Evolutionary conservation across 2,113 vertebrate species (phyloP), one percentile per base, ranked within the genome.

Genomic region (Pithys albifrons): DNA sequence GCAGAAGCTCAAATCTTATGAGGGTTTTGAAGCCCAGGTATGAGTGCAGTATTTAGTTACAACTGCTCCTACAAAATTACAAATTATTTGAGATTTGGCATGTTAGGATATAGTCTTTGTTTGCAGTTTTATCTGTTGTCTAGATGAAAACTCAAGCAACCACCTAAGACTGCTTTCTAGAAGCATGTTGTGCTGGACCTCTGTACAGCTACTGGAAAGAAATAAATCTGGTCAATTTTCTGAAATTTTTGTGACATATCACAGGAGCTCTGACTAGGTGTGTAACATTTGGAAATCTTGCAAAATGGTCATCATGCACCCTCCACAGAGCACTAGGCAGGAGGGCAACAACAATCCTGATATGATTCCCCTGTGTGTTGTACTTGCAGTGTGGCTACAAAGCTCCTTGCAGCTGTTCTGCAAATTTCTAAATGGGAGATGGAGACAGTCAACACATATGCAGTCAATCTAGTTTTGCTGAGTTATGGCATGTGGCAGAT

Each of bases 311-410:
- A 17, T 11, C 57, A 11, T 28, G 43, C 35, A 61, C 46, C 45
- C 65, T 31, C 25, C 33, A 76, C 17, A 41, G 39, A 69, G 58
- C 69, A 35, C 28, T 29, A 43, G 61, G 66, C 55, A 33, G 55
- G 7, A 43, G 19, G 41, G 41, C 19, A 72, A 45, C 1, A 4
- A 65, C 1, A 4, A 65, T 43, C 18, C 45, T 25, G 49, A 9
- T 11, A 39, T 0, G 0, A 29, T 20, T 45, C 31, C 41, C 31
- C 22, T 4, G 12, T 6, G 22, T 19, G 24, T 6, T 6, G 1
- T 14, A 37, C 19, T 8, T 0, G 0, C 24, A 25, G 7, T 6
- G 35, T 37, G 55, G 17, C 72, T 33, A 9, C 2, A 0, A 77
- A 76, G 37, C 19, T 77, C 45, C 46, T 27, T 0, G 0, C 0